Evolutionary conservation across 2,797 vertebrate genomes (phyloP).

Genomic region (Pseudochirops corinnae): DNA sequence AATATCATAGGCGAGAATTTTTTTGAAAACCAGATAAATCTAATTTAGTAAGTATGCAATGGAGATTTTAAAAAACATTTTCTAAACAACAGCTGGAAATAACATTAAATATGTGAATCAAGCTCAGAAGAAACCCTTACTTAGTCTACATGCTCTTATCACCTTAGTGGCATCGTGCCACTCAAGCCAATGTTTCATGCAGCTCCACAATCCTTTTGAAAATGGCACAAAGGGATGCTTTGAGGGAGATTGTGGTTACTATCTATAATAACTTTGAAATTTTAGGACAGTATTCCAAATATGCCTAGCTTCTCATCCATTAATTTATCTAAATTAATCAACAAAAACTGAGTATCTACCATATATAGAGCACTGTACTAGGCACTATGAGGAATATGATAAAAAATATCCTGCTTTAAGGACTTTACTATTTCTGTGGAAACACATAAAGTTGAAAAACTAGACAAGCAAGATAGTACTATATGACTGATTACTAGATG

Average conservation of each 20-base stretch:
- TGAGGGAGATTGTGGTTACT: background rate
- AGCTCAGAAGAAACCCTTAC: background rate
- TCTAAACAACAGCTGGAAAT: conserved; percentile 6
- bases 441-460: background rate
- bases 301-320: background rate
- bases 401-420: conserved; percentile 9
- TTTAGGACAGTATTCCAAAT: background rate
- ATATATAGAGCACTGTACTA: background rate
- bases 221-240: background rate
- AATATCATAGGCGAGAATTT: background rate
- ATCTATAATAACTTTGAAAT: background rate
- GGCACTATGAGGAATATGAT: background rate
- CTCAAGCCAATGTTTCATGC: background rate
- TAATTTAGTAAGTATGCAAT: conserved; percentile 40
- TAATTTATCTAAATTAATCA: background rate
- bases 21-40: background rate
- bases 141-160: background rate
- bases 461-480: background rate
- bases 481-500: background rate
- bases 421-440: background rate
- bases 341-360: conserved; percentile 23
- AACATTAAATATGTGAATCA: background rate
- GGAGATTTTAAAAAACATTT: background rate
- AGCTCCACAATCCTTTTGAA: background rate
- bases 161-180: background rate